These are phyloP conservation scores for Calameuta filiformis DNA, from an alignment of 2,888 invertebrate species.

Conservation along the genomic window DNA sequence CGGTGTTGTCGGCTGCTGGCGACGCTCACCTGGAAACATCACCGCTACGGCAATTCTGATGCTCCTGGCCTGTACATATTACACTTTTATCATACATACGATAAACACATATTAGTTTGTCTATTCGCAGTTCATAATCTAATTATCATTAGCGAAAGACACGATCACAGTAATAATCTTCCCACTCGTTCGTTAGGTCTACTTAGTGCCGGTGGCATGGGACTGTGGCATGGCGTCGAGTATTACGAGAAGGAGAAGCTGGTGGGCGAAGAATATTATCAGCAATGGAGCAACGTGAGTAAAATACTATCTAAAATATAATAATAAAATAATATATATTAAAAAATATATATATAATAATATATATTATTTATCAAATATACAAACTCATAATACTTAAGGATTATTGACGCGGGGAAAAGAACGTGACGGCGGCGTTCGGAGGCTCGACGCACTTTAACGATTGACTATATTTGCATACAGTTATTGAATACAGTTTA, in stretches of 20 bases:
- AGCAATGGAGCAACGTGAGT: constrained; percentile 91
- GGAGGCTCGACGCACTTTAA: not conserved
- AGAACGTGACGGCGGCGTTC: not conserved
- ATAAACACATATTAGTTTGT: constrained; percentile 4
- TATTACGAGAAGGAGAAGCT: constrained; percentile 95
- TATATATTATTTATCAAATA: not conserved
- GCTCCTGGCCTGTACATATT: constrained; percentile 83
- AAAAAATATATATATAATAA: too few species aligned
- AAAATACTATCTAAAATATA: not conserved
- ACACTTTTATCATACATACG: not conserved
- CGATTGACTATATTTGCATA: not conserved
- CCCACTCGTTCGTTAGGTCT: constrained; percentile 72
- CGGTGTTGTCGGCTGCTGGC: constrained; percentile 97
- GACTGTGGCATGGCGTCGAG: constrained; percentile 95
- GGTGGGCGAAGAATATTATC: constrained; percentile 91
- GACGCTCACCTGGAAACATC: constrained; percentile 92
- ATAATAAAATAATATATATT: too few species aligned
- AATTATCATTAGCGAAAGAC: not conserved
- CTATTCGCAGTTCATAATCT: not conserved
- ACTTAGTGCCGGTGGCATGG: constrained; percentile 93
- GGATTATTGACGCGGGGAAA: not conserved
- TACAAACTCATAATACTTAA: not conserved
- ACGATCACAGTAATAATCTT: constrained; percentile 5
- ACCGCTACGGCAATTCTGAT: constrained; percentile 93
- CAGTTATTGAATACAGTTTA: not conserved